Evolutionary conservation across 92 coral and sea anemone species (phyloP).

Genomic region (Nematostella vectensis): DNA sequence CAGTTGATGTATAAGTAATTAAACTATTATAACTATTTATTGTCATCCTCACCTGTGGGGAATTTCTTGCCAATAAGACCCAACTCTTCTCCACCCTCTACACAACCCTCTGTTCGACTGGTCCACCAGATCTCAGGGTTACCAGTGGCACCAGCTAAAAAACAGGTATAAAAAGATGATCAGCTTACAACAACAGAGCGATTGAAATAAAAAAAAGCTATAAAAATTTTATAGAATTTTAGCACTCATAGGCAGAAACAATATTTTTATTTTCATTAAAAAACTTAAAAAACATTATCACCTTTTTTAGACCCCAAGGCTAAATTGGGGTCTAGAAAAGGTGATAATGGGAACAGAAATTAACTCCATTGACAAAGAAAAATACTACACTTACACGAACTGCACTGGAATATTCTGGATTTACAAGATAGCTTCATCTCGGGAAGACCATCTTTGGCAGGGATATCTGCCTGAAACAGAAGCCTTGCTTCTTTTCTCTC

Average conservation of each 20-base stretch:
- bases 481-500: conserved; percentile 94
- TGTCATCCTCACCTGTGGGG: conserved; percentile 92
- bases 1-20: too few relatives aligned
- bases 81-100: conserved; percentile 87
- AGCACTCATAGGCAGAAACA: too few relatives aligned
- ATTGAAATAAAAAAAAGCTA: background rate
- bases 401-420: conserved; percentile 96
- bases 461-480: conserved; percentile 88
- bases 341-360: too few relatives aligned
- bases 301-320: too few relatives aligned
- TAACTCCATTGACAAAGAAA: too few relatives aligned
- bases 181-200: background rate
- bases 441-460: conserved; percentile 49
- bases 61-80: conserved; percentile 99
- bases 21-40: too few relatives aligned
- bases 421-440: conserved; percentile 67
- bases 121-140: conserved; percentile 99
- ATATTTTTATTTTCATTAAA: too few relatives aligned
- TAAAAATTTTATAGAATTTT: too few relatives aligned
- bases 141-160: conserved; percentile 96
- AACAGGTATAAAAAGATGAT: background rate
- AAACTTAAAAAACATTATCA: too few relatives aligned
- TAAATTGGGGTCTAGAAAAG: too few relatives aligned
- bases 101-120: conserved; percentile 91
- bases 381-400: conserved; percentile 92